Evolutionary conservation across 2,797 vertebrate genomes (phyloP).

Genomic region (Muscicapa striata): DNA sequence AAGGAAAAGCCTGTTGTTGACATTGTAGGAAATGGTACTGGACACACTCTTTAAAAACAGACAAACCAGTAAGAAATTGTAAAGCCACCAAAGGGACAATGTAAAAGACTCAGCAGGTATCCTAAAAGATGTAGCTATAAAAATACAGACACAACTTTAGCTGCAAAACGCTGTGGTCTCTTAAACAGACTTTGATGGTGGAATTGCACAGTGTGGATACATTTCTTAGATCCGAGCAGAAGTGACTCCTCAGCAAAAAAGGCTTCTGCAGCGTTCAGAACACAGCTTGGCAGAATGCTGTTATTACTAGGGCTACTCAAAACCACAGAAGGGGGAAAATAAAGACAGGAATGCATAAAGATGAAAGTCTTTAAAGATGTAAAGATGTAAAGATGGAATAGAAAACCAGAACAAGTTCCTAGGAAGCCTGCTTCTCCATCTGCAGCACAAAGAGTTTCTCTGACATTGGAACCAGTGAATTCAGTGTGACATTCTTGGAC

Average conservation of each 20-base stretch:
- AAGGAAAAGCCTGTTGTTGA: neutral
- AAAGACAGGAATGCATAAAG: accelerated
- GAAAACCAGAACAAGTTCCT: neutral
- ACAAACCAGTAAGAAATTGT: neutral
- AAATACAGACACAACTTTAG: neutral
- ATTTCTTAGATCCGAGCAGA: accelerated
- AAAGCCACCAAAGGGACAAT: neutral
- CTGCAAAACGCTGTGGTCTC: neutral
- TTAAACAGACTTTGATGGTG: neutral
- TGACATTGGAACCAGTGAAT: neutral
- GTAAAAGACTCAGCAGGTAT: neutral
- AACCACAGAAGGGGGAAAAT: neutral
- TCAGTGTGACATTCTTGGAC: neutral
- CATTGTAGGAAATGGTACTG: accelerated
- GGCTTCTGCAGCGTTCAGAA: neutral
- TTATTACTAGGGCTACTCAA: neutral
- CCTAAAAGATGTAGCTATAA: neutral
- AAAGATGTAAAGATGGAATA: neutral
- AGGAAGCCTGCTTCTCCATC: neutral
- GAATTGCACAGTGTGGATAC: neutral
- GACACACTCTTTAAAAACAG: neutral
- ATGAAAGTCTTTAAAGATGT: too few species aligned
- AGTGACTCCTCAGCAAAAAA: neutral
- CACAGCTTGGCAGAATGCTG: neutral
- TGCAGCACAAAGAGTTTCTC: accelerated